Conservation (phyloP, 2,888 invertebrate genomes). For the Drepanosiphum platanoidis region DNA sequence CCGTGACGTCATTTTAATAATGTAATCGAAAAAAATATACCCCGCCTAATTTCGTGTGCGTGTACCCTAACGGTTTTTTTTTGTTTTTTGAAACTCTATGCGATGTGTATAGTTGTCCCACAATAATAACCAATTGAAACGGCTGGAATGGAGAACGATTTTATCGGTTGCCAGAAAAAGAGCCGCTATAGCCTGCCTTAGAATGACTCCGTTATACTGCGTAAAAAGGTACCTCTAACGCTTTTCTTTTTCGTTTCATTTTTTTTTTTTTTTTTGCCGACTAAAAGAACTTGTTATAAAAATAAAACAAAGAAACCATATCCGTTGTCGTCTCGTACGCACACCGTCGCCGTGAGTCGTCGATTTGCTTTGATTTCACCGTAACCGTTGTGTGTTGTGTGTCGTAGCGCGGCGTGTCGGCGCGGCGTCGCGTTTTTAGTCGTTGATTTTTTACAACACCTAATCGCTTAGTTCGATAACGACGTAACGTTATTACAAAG, state of each 20-base stretch:
- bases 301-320: no score
- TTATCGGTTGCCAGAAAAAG: constrained; percentile 89
- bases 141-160: constrained; percentile 82
- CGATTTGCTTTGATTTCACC: constrained; percentile 17
- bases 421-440: no score
- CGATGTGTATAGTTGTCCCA: constrained; percentile 67
- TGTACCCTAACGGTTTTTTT: constrained; percentile 34
- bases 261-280: no score
- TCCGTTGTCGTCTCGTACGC: not conserved
- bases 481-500: not conserved
- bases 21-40: no score
- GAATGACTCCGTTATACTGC: constrained; percentile 92
- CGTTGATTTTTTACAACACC: not conserved
- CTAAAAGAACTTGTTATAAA: no score
- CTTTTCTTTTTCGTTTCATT: no score
- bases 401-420: no score
- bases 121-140: constrained; percentile 77
- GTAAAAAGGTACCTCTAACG: constrained; percentile 79
- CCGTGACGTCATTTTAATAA: constrained; percentile 43
- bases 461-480: not conserved
- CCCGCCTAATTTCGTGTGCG: constrained; percentile 50
- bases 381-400: not conserved
- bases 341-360: not conserved
- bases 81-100: constrained; percentile 54
- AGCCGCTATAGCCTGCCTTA: constrained; percentile 94